Evolutionary conservation across 1,140 invertebrate species (phyloP).

Genomic region (Panagrolaimus sp.): DNA sequence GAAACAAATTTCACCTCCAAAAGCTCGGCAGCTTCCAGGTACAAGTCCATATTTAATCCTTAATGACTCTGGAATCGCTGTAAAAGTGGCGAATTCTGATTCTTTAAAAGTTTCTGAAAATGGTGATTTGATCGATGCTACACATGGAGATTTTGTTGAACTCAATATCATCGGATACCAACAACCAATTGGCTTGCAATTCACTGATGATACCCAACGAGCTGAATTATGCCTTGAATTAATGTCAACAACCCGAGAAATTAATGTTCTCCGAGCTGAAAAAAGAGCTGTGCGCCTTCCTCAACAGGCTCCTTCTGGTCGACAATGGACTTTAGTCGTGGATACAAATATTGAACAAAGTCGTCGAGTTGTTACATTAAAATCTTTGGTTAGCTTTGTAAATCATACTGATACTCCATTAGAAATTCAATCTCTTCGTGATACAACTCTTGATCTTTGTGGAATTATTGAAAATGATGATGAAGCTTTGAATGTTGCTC

Average conservation of each 20-base stretch:
- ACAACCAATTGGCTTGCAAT: conserved; percentile 28
- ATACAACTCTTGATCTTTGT: conserved; percentile 70
- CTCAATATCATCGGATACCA: conserved; percentile 35
- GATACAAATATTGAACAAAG: conserved; percentile 71
- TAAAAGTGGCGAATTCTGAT: conserved; percentile 50
- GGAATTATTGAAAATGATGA: conserved; percentile 68
- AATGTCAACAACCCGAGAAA: conserved; percentile 61
- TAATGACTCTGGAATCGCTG: conserved; percentile 54
- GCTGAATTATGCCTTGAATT: conserved; percentile 51
- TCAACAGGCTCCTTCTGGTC: conserved; percentile 66
- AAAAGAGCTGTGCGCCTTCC: conserved; percentile 75
- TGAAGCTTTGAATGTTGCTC: conserved; percentile 70
- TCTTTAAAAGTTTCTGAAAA: conserved; percentile 64
- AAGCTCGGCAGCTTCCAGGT: conserved; percentile 60
- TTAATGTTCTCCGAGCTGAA: conserved; percentile 78
- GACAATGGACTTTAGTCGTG: conserved; percentile 73
- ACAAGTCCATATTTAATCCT: conserved; percentile 69
- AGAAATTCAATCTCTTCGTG: conserved; percentile 70
- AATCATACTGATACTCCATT: conserved; percentile 77
- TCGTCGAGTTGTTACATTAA: conserved; percentile 69
- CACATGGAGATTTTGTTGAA: conserved; percentile 60
- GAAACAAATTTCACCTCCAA: conserved; percentile 60
- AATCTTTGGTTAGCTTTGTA: conserved; percentile 73
- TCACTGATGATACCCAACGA: conserved; percentile 34
- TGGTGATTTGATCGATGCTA: conserved; percentile 69